Conservation (phyloP, 2,888 invertebrate species). For the Erynnis tages region DNA sequence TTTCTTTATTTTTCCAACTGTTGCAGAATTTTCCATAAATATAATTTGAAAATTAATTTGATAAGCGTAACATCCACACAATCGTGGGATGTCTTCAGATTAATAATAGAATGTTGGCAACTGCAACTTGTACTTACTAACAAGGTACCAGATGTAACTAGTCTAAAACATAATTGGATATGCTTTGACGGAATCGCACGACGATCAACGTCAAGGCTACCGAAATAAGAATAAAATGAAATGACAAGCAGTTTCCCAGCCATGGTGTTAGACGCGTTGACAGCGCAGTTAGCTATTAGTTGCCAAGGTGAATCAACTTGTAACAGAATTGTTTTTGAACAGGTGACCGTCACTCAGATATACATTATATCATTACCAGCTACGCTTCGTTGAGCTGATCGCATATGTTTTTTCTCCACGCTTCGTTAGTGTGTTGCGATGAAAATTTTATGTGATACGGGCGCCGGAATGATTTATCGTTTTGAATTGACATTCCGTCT, state of each 20-base stretch:
- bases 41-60: too few relatives aligned
- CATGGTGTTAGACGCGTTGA: slow-evolving; percentile 13
- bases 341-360: slow-evolving; percentile 16
- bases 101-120: too few relatives aligned
- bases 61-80: too few relatives aligned
- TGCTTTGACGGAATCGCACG: slow-evolving; percentile 18
- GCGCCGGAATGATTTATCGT: slow-evolving; percentile 9
- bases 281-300: slow-evolving; percentile 2
- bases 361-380: slow-evolving; percentile 23
- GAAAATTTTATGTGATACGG: slow-evolving; percentile 11
- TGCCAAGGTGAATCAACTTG: slow-evolving; percentile 21
- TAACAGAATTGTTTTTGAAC: slow-evolving; percentile 18
- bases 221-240: slow-evolving; percentile 12
- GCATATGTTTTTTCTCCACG: slow-evolving; percentile 10
- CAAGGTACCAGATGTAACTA: slow-evolving; percentile 3
- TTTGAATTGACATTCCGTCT: too few relatives aligned
- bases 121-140: too few relatives aligned
- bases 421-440: slow-evolving; percentile 16
- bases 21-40: too few relatives aligned
- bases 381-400: slow-evolving; percentile 23
- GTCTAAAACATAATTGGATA: slow-evolving; percentile 17
- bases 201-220: slow-evolving; percentile 9
- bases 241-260: slow-evolving; percentile 7
- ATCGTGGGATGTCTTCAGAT: too few relatives aligned
- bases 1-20: too few relatives aligned